Conservation (phyloP, 2,797 vertebrate species). For the Dendrocincla tyrannina region DNA sequence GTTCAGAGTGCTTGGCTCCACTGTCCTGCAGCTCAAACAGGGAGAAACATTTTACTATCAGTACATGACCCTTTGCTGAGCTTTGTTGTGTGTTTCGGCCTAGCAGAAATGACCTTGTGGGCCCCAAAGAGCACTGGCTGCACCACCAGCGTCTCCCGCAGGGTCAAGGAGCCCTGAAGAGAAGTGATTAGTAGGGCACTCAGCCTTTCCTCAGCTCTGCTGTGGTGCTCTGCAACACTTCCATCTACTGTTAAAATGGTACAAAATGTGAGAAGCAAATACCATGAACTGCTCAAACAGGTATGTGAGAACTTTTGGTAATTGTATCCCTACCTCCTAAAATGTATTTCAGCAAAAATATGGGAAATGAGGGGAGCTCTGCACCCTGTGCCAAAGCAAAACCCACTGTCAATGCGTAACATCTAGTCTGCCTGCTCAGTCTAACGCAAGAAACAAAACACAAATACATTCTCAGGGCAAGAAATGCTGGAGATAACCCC, state of each 20-base stretch:
- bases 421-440: accelerated
- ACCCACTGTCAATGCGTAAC: accelerated
- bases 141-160: accelerated
- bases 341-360: neutral
- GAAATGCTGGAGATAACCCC: accelerated
- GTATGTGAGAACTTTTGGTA: accelerated
- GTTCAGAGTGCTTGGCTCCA: no score
- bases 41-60: conserved; percentile 38
- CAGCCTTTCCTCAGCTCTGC: neutral
- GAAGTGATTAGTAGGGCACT: no score
- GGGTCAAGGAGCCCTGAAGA: neutral
- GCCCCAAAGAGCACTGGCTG: neutral
- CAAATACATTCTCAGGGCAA: accelerated
- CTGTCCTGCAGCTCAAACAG: neutral
- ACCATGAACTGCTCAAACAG: neutral
- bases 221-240: neutral
- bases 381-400: neutral
- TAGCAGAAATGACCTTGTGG: neutral
- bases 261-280: neutral
- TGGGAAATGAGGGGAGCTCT: neutral
- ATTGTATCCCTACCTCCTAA: accelerated
- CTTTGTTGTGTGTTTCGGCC: conserved; percentile 79
- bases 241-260: neutral
- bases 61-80: conserved; percentile 76
- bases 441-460: accelerated